Evolutionary conservation across 2,797 vertebrate genomes (phyloP).

Genomic region (Caiman crocodilus): DNA sequence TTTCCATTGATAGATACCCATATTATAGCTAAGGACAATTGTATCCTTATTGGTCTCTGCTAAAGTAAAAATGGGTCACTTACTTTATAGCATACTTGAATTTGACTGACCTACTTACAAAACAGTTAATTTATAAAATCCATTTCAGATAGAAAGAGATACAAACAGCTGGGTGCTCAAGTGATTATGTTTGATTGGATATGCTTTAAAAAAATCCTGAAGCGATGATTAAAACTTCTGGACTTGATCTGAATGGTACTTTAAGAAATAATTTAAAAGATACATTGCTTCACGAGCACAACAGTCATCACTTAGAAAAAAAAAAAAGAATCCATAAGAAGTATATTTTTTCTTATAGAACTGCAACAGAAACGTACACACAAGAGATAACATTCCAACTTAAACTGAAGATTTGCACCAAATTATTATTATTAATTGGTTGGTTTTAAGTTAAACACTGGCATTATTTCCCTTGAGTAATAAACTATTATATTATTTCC

Average conservation of each 20-base stretch:
- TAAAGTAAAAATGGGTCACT: constrained; percentile 42
- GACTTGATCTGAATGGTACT: constrained; percentile 4
- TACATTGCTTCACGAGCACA: constrained; percentile 13
- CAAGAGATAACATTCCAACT: neutral
- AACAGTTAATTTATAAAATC: constrained; percentile 29
- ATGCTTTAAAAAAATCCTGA: neutral
- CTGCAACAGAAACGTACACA: neutral
- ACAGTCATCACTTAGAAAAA: neutral
- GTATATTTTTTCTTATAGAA: neutral
- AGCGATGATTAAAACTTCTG: neutral
- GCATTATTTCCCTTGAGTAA: neutral
- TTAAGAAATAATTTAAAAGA: constrained; percentile 5
- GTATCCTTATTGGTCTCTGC: neutral
- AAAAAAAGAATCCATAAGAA: neutral
- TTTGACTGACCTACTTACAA: constrained; percentile 48
- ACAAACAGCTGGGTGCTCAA: constrained; percentile 27
- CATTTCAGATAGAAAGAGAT: neutral
- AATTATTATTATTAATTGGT: neutral
- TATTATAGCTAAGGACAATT: constrained; percentile 38
- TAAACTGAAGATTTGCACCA: neutral
- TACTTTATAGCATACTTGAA: constrained; percentile 34
- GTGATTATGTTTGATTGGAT: neutral
- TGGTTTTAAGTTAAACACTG: constrained; percentile 14
- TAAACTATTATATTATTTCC: neutral
- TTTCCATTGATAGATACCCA: constrained; percentile 7